Evolutionary conservation across 2,888 invertebrate species (phyloP).

Genomic region (Melangyna quadrimaculata): DNA sequence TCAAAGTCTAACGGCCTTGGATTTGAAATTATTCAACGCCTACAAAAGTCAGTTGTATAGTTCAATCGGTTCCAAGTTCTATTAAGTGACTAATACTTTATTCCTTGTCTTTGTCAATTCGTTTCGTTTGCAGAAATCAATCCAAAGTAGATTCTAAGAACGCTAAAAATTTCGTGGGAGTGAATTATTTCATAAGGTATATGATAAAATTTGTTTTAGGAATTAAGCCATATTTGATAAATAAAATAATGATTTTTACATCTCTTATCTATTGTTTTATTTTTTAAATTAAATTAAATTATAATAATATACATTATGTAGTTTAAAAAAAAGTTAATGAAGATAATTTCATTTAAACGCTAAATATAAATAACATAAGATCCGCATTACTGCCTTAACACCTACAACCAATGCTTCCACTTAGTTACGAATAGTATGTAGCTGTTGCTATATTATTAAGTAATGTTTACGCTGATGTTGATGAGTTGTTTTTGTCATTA

Average conservation of each 20-base stretch:
- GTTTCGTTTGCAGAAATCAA: neutral
- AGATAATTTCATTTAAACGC: constrained; percentile 15
- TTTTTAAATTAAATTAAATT: neutral
- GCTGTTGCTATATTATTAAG: constrained; percentile 37
- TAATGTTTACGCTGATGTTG: constrained; percentile 42
- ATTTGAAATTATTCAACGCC: constrained; percentile 63
- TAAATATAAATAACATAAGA: constrained; percentile 1
- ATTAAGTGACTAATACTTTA: constrained; percentile 42
- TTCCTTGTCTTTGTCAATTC: constrained; percentile 10
- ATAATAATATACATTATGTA: neutral
- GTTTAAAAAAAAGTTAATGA: neutral
- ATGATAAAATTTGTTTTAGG: neutral
- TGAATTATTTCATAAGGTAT: neutral
- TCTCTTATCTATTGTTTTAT: too few species aligned
- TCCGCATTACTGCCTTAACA: constrained; percentile 61
- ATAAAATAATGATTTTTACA: constrained; percentile 31
- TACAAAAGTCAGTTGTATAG: constrained; percentile 32
- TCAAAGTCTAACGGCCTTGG: constrained; percentile 65
- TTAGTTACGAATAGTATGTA: constrained; percentile 37
- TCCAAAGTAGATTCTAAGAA: constrained; percentile 23
- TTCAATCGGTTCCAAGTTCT: constrained; percentile 48
- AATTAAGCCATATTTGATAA: neutral
- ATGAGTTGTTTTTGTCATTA: neutral
- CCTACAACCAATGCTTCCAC: constrained; percentile 52
- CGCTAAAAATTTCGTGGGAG: neutral